Conservation (phyloP, 2,797 vertebrate species). For the Taeniopygia guttata region DNA sequence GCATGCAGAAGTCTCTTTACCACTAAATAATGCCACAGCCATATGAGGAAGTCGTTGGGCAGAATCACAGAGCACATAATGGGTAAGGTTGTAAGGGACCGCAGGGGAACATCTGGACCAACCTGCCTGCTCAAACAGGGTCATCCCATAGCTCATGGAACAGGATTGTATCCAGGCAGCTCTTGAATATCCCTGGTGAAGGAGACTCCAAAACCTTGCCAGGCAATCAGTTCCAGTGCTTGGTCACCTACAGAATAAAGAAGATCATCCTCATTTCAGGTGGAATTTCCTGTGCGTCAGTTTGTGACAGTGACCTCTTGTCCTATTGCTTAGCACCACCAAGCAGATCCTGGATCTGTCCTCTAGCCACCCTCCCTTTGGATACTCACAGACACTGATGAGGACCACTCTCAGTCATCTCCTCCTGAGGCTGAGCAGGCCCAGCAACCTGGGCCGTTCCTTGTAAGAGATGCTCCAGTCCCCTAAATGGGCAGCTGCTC, state of each 20-base stretch:
- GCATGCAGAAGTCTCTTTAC: background rate
- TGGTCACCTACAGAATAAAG: background rate
- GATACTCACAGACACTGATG: background rate
- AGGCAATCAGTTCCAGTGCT: background rate
- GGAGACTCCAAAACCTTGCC: background rate
- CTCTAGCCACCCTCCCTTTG: background rate
- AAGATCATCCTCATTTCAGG: background rate
- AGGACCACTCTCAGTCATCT: background rate
- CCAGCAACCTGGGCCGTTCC: background rate
- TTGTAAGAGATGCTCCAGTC: background rate
- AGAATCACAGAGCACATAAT: background rate
- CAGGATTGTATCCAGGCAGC: background rate
- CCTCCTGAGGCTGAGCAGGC: background rate
- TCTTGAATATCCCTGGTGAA: background rate
- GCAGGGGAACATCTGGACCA: too few relatives aligned
- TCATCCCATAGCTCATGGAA: background rate
- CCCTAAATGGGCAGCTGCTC: background rate
- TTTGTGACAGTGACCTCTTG: background rate
- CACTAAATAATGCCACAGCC: background rate
- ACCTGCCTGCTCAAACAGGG: background rate
- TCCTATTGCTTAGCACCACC: background rate
- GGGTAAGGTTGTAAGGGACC: background rate
- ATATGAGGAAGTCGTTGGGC: background rate
- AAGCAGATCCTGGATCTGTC: background rate
- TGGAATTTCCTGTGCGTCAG: background rate